Percentiles rank a stretch among this genome's conserved stretches.
These are phyloP conservation scores for Ceriagrion tenellum DNA, from an alignment of 2,888 invertebrate species.

Conservation along the genomic window DNA sequence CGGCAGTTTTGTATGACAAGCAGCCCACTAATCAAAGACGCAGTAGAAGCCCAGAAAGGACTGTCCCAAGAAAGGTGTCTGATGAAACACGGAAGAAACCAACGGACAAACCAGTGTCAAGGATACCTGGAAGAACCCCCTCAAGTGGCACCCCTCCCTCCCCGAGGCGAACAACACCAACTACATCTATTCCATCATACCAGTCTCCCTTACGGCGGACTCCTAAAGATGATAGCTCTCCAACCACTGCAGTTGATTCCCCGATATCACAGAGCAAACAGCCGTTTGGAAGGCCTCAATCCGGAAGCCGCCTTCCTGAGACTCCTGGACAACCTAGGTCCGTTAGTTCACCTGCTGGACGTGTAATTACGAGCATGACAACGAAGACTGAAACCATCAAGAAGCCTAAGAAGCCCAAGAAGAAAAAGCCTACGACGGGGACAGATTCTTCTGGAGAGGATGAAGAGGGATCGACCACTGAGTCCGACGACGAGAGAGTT, in stretches of 20 bases:
- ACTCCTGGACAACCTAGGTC: neutral
- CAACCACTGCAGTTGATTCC: neutral
- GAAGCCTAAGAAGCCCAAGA: constrained; percentile 69
- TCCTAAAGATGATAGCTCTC: constrained; percentile 28
- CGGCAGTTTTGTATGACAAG: constrained; percentile 26
- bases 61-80: constrained; percentile 29
- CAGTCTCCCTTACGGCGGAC: neutral
- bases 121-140: constrained; percentile 24
- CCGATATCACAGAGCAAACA: constrained; percentile 37
- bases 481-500: constrained; percentile 17
- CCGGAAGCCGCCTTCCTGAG: constrained; percentile 37
- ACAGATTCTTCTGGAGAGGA: neutral
- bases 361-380: neutral
- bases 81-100: constrained; percentile 68
- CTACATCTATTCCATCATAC: constrained; percentile 37
- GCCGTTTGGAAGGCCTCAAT: constrained; percentile 58
- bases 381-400: constrained; percentile 48
- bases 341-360: neutral
- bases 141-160: constrained; percentile 8
- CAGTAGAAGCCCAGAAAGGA: constrained; percentile 64
- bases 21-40: constrained; percentile 58
- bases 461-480: constrained; percentile 37
- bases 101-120: constrained; percentile 24
- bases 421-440: constrained; percentile 46
- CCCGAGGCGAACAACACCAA: neutral